Evolutionary conservation across 2,113 vertebrate species (phyloP).

Genomic region (Gnathonemus echidnorhynchus): DNA sequence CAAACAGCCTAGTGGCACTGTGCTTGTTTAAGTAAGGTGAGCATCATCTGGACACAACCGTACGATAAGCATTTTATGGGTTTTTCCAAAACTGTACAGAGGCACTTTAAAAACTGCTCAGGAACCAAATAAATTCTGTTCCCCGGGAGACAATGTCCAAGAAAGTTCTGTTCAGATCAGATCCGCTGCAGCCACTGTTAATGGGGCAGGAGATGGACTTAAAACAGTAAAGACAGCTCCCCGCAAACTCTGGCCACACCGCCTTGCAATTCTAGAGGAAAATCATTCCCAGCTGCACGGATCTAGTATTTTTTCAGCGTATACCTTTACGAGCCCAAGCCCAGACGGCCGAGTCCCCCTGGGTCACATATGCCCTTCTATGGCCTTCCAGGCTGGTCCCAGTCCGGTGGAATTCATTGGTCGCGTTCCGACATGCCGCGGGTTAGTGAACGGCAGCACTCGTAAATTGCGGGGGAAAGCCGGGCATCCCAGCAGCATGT

Average conservation of each 20-base stretch:
- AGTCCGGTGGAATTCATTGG: neutral
- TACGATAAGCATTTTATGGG: neutral
- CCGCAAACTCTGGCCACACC: neutral
- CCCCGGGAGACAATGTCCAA: neutral
- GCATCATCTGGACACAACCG: neutral
- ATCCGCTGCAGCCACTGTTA: neutral
- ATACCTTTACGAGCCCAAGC: neutral
- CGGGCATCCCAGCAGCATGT: neutral
- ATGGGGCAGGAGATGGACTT: neutral
- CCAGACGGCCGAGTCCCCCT: neutral
- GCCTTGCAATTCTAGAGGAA: neutral
- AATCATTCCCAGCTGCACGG: neutral
- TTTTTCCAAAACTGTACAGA: neutral
- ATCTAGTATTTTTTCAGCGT: neutral
- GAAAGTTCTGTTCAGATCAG: neutral
- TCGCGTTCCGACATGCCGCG: constrained; percentile 1
- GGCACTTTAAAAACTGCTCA: neutral
- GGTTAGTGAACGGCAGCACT: constrained; percentile 5
- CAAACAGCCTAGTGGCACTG: neutral
- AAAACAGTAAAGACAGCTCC: neutral
- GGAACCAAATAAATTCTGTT: neutral
- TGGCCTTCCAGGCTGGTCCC: neutral
- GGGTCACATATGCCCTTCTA: neutral
- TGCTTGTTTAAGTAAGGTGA: neutral
- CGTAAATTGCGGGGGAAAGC: neutral